Percentiles rank a stretch among this genome's conserved stretches.
phyloP scores from a whole-genome alignment of 2,113 vertebrate genomes.

The Holacanthus passer region DNA sequence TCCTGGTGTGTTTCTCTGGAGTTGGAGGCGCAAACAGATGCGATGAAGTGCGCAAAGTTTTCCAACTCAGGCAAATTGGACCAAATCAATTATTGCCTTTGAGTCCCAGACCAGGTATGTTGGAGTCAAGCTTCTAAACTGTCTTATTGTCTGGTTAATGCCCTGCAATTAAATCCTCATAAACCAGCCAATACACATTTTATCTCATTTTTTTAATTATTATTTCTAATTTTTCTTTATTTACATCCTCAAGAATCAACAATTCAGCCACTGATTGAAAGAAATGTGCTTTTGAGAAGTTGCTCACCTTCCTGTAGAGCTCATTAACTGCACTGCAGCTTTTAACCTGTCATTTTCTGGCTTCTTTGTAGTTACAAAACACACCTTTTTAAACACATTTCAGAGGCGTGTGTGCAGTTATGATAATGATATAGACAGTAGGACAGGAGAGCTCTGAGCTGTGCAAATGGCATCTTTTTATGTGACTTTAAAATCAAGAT shows the following conservation, averaged over 20 bases:
- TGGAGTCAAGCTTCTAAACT: not conserved
- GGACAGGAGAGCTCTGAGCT: not conserved
- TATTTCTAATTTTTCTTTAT: not conserved
- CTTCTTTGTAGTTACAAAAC: constrained; percentile 43
- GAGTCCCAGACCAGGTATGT: constrained; percentile 85
- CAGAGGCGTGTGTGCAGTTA: constrained; percentile 17
- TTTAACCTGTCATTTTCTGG: constrained; percentile 52
- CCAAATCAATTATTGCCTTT: constrained; percentile 78
- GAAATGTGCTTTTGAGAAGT: not conserved
- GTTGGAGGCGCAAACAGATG: constrained; percentile 78
- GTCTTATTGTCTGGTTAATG: not conserved
- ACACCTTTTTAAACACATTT: constrained; percentile 42
- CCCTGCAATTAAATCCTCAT: not conserved
- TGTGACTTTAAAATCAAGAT: not conserved
- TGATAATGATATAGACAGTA: constrained; percentile 32
- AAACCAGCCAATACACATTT: not conserved
- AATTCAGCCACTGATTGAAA: not conserved
- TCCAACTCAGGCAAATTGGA: constrained; percentile 85
- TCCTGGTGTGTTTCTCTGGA: constrained; percentile 54
- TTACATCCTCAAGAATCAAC: constrained; percentile 2
- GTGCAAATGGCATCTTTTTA: constrained; percentile 4
- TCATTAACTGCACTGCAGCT: not conserved
- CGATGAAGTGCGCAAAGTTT: constrained; percentile 89
- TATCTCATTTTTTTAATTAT: not conserved
- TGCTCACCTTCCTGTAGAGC: not conserved